Evolutionary conservation across 2,797 vertebrate species (phyloP).

Genomic region (Adelosebastes latens): DNA sequence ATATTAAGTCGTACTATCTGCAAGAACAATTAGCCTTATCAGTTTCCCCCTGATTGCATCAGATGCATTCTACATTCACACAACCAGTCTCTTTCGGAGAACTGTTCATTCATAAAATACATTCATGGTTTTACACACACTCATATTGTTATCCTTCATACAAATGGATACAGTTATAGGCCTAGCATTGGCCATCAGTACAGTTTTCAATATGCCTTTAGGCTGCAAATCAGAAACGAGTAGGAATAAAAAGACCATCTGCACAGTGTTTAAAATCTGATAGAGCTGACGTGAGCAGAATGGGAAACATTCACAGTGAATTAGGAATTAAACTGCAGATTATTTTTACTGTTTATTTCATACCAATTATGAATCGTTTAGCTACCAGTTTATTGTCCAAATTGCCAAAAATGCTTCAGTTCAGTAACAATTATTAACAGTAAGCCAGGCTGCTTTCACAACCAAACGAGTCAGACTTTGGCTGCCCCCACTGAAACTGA

Average conservation of each 20-base stretch:
- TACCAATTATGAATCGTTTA: not conserved
- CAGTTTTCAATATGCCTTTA: constrained; percentile 30
- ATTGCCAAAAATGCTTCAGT: not conserved
- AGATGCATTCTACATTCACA: constrained; percentile 14
- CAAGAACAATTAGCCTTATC: not conserved
- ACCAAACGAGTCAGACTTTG: not conserved
- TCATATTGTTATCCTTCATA: constrained; percentile 34
- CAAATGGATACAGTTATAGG: constrained; percentile 14
- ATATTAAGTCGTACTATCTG: not conserved
- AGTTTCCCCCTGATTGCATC: constrained; percentile 23
- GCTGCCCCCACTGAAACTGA: not conserved
- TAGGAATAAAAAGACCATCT: constrained; percentile 34
- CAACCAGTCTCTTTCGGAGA: not conserved
- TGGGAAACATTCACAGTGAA: not conserved
- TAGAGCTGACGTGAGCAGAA: constrained; percentile 25
- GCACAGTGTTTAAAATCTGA: constrained; percentile 20
- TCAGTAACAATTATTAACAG: not conserved
- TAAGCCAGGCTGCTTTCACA: not conserved
- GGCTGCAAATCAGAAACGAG: constrained; percentile 39
- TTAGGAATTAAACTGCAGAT: not conserved
- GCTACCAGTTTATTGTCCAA: not conserved
- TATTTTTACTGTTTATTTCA: constrained; percentile 10
- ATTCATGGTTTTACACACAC: constrained; percentile 30
- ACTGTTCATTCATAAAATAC: constrained; percentile 10
- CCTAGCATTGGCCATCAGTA: constrained; percentile 31